Conservation (phyloP, 2,888 invertebrate species). For the Steinernema carpocapsae region DNA sequence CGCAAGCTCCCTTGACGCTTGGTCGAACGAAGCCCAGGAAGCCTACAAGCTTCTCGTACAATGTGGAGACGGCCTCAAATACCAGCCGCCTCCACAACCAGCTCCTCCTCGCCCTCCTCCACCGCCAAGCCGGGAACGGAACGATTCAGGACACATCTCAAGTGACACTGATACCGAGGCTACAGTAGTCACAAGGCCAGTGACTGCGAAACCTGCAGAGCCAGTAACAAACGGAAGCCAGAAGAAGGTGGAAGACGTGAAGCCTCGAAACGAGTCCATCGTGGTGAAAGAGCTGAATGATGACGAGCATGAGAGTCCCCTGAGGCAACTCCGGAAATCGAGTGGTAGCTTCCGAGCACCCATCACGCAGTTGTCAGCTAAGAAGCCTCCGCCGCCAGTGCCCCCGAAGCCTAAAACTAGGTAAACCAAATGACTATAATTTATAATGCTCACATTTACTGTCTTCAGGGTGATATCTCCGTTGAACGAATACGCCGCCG, state of each 20-base stretch:
- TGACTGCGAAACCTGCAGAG: not conserved
- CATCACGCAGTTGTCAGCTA: conserved; percentile 8
- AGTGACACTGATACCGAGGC: conserved; percentile 40
- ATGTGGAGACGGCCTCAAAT: conserved; percentile 59
- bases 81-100: conserved; percentile 44
- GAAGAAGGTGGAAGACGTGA: not conserved
- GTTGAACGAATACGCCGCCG: conserved; percentile 26
- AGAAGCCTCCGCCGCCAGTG: conserved; percentile 54
- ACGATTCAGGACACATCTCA: not conserved
- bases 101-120: not conserved
- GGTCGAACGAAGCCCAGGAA: conserved; percentile 75
- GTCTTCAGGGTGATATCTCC: conserved; percentile 30
- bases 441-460: not conserved
- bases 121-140: not conserved
- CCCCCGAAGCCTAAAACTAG: conserved; percentile 65
- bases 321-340: conserved; percentile 1
- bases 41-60: conserved; percentile 92
- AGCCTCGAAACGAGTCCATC: not conserved
- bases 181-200: conserved; percentile 34
- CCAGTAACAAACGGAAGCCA: not conserved
- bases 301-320: not conserved
- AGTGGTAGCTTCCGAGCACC: conserved; percentile 7
- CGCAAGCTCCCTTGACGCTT: conserved; percentile 41
- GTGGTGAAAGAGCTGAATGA: conserved; percentile 14
- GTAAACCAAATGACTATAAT: conserved; percentile 39